These are phyloP conservation scores for Cerastoderma edule DNA, from an alignment of 2,888 invertebrate genomes.

Conservation along the genomic window DNA sequence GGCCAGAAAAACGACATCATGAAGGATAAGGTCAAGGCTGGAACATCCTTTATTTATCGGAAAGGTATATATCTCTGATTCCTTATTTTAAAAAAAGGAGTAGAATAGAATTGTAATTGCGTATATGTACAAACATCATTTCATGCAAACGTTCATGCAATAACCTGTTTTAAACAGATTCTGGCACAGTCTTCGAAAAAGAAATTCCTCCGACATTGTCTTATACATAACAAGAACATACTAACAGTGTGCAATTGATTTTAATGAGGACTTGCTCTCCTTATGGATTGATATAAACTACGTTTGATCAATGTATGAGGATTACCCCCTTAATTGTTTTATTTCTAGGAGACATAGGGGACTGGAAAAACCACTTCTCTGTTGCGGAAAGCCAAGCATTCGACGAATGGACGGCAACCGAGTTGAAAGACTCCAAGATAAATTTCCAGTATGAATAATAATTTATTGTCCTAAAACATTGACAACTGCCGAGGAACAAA, in stretches of 20 bases:
- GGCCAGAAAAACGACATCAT: not conserved
- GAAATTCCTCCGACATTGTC: not conserved
- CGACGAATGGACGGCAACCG: conserved; percentile 1
- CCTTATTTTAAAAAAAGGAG: not conserved
- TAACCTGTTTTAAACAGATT: not conserved
- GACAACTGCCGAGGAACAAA: too few species aligned
- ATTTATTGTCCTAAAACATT: too few species aligned
- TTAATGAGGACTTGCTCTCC: not conserved
- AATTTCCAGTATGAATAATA: not conserved
- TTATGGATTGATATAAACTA: not conserved
- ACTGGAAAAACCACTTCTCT: conserved; percentile 10
- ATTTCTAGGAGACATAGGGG: conserved; percentile 1
- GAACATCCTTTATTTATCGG: not conserved
- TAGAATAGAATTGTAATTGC: not conserved
- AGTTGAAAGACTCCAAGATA: not conserved
- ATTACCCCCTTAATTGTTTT: not conserved
- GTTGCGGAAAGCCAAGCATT: conserved; percentile 3
- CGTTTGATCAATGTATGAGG: not conserved
- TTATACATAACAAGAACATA: not conserved
- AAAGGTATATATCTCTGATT: not conserved
- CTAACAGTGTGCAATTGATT: not conserved
- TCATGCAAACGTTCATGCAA: not conserved
- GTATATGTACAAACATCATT: not conserved
- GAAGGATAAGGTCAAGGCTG: not conserved
- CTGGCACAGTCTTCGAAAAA: not conserved